These are phyloP conservation scores for Alosa sapidissima DNA, from an alignment of 2,797 vertebrate genomes.

Conservation along the genomic window DNA sequence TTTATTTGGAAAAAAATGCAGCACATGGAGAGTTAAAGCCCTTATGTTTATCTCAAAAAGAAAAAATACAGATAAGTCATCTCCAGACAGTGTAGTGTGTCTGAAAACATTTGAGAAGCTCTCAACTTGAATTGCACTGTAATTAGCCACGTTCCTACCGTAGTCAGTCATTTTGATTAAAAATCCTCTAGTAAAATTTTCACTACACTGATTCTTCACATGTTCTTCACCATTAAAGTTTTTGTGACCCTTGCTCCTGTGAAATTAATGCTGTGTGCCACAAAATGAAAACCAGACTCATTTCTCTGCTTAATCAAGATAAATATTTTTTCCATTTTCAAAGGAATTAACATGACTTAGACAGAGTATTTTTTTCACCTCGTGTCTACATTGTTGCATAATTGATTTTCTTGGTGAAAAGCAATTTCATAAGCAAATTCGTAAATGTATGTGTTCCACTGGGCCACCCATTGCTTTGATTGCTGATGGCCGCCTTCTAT, in stretches of 20 bases:
- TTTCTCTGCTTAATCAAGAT: not conserved
- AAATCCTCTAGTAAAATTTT: not conserved
- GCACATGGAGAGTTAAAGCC: conserved; percentile 33
- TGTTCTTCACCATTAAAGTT: not conserved
- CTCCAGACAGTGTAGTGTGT: conserved; percentile 11
- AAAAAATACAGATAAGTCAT: not conserved
- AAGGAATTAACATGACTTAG: not conserved
- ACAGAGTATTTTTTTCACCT: not conserved
- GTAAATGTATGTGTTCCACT: conserved; percentile 42
- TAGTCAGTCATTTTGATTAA: not conserved
- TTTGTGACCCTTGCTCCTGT: not conserved
- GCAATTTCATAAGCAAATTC: conserved; percentile 44
- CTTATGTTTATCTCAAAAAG: conserved; percentile 18
- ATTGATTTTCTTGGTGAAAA: conserved; percentile 47
- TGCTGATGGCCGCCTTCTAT: conserved; percentile 51
- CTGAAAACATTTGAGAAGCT: not conserved
- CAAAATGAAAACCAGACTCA: not conserved
- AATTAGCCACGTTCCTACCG: conserved; percentile 25
- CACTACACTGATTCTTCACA: not conserved
- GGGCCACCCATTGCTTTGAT: conserved; percentile 43
- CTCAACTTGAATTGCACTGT: conserved; percentile 31
- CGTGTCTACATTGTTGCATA: conserved; percentile 29
- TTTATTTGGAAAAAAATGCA: conserved; percentile 44
- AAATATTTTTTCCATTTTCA: not conserved
- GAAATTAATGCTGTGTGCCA: not conserved